Base-by-base conservation (phyloP, 2,113 vertebrate species). In the Nothoprocta perdicaria region DNA sequence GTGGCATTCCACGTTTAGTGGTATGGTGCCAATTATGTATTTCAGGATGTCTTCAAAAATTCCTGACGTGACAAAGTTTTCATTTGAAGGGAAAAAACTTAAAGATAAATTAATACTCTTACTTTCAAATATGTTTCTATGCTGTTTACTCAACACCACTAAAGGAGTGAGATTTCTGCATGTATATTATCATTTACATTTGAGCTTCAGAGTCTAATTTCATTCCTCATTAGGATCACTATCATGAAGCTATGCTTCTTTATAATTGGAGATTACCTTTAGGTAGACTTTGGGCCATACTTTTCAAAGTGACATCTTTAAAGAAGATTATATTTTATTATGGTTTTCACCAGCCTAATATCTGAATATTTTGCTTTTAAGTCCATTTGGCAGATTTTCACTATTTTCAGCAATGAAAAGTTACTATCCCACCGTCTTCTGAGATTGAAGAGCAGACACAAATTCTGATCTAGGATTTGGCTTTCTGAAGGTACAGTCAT, bases 21-120 rank as follows among this genome's bases (percentile, higher is more conserved):
- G 45, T 50, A 67, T 35, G 43, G 52, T 86, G 80, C 61, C 92
- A 88, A 63, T 89, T 94, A 91, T 50, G 46, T 61, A 63, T 88
- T 95, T 88, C 93, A 90, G 85, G 88, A 88, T 91, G 80, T 48
- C 83, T 95, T 82, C 1, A 77, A 88, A 92, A 95, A 95, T 83
- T 29, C 1, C 0, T 29, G 62, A 74, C 35, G 22, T 57, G 67
- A 75, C 35, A 62, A 94, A 94, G 68, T 92, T 89, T 94, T 80
- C 92, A 94, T 83, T 85, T 88, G 85, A 85, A 92, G 57, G 9
- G 31, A 88, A 91, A 57, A 89, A 88, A 48, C 17, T 92, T 87
- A 63, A 57, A 95, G 68, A 80, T 83, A 90, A 95, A 91, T 91
- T 89, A 94, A 83, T 95, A 71, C 65, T 90, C 46, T 80, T 72